A percentile compares a stretch with the other conserved stretches of the same genome.
Evolutionary conservation across 2,113 vertebrate species (phyloP).

Genomic region (Motacilla alba): DNA sequence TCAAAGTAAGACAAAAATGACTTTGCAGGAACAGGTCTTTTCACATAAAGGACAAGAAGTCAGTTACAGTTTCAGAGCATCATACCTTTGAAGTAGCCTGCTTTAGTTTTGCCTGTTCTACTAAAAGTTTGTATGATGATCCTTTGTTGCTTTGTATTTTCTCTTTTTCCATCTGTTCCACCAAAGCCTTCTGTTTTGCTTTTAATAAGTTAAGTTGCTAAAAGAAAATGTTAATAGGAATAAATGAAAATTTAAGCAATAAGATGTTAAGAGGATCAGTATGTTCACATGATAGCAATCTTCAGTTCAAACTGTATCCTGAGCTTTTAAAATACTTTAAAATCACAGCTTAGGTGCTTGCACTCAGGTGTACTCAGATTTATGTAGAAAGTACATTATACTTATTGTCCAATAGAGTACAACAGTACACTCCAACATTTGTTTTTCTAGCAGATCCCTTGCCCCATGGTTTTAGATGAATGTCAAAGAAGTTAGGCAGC

Average conservation of each 20-base stretch:
- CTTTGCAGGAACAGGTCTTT: conserved; percentile 56
- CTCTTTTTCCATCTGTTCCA: conserved; percentile 99
- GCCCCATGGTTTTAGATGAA: neutral
- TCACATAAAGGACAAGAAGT: conserved; percentile 44
- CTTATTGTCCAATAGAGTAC: neutral
- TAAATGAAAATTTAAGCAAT: conserved; percentile 68
- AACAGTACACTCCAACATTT: neutral
- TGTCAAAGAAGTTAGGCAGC: conserved; percentile 19
- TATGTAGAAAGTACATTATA: neutral
- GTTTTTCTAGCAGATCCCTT: neutral
- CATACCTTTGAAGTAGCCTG: conserved; percentile 98
- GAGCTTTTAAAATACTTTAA: neutral
- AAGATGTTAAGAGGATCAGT: conserved; percentile 67
- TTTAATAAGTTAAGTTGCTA: conserved; percentile 99
- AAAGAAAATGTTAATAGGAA: conserved; percentile 82
- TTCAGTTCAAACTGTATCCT: conserved; percentile 8
- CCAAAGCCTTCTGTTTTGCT: conserved; percentile 99
- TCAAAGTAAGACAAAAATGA: conserved; percentile 34
- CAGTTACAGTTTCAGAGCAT: conserved; percentile 57
- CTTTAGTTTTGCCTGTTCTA: conserved; percentile 99
- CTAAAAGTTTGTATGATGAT: conserved; percentile 98
- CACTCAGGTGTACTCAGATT: neutral
- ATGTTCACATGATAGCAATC: conserved; percentile 40
- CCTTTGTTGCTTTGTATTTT: conserved; percentile 99
- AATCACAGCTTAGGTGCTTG: neutral